phyloP scores from a whole-genome alignment of 2,888 invertebrate genomes.

The Oxyteleia sp. region DNA sequence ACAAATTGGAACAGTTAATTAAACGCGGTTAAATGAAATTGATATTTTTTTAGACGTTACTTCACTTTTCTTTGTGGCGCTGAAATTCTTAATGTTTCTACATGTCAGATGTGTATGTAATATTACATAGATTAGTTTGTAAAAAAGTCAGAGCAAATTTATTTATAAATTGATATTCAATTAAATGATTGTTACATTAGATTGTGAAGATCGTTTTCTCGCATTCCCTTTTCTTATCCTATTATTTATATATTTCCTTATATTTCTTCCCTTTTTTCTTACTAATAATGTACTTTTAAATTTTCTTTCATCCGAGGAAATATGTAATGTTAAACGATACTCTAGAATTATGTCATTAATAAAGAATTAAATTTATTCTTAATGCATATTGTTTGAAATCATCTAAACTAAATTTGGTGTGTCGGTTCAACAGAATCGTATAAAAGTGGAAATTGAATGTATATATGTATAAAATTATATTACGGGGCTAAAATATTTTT shows the following conservation, averaged over 20 bases:
- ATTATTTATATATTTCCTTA: slow-evolving; percentile 59
- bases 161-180: slow-evolving; percentile 86
- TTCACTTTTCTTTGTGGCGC: slow-evolving; percentile 39
- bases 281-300: slow-evolving; percentile 41
- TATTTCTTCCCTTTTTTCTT: slow-evolving; percentile 42
- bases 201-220: slow-evolving; percentile 74
- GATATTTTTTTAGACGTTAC: slow-evolving; percentile 43
- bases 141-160: slow-evolving; percentile 84
- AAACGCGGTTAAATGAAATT: slow-evolving; percentile 39
- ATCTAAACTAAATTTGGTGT: too few relatives aligned
- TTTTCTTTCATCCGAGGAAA: slow-evolving; percentile 49
- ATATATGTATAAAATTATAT: too few relatives aligned
- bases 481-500: too few relatives aligned
- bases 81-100: slow-evolving; percentile 60
- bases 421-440: too few relatives aligned
- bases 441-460: too few relatives aligned
- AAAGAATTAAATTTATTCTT: neutral
- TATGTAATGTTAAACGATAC: slow-evolving; percentile 14
- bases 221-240: slow-evolving; percentile 45
- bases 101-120: slow-evolving; percentile 71
- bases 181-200: slow-evolving; percentile 86
- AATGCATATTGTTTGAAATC: slow-evolving; percentile 14
- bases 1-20: slow-evolving; percentile 15
- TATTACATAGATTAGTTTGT: slow-evolving; percentile 79
- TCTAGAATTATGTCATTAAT: neutral